Percentiles rank a stretch among this genome's conserved stretches.
Evolutionary conservation across 1,140 invertebrate species (phyloP).

Genomic region (Drosophila neocordata): DNA sequence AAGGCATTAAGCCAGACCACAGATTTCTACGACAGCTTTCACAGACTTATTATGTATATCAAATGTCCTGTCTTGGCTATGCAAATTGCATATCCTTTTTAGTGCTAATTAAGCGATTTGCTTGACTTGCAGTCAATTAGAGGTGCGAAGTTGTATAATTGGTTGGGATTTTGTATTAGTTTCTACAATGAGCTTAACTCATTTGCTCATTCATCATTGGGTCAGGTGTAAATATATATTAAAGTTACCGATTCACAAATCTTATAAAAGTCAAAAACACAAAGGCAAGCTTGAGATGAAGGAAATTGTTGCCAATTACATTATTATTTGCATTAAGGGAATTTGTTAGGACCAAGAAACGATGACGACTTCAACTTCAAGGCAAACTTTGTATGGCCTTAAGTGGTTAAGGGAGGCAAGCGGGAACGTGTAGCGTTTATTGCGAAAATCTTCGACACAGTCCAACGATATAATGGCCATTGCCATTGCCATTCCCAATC

Average conservation of each 20-base stretch:
- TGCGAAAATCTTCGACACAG: slow-evolving; percentile 53
- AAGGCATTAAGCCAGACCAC: slow-evolving; percentile 46
- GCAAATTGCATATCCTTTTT: slow-evolving; percentile 70
- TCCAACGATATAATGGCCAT: slow-evolving; percentile 55
- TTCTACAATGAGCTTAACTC: slow-evolving; percentile 33
- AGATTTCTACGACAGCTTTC: slow-evolving; percentile 25
- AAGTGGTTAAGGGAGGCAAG: slow-evolving; percentile 45
- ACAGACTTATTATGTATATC: slow-evolving; percentile 37
- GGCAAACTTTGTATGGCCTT: slow-evolving; percentile 40
- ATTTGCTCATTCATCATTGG: slow-evolving; percentile 45
- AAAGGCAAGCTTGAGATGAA: slow-evolving; percentile 27
- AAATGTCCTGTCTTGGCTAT: slow-evolving; percentile 35
- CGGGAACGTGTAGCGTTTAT: slow-evolving; percentile 35
- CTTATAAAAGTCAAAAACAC: slow-evolving; percentile 50
- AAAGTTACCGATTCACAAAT: slow-evolving; percentile 45
- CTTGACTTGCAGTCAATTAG: slow-evolving; percentile 71
- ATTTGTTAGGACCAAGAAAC: slow-evolving; percentile 27
- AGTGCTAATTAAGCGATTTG: slow-evolving; percentile 65
- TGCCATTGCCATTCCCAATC: not conserved
- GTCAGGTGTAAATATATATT: slow-evolving; percentile 61
- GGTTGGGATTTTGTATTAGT: slow-evolving; percentile 45
- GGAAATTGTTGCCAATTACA: slow-evolving; percentile 68
- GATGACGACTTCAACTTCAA: slow-evolving; percentile 13
- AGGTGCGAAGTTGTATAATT: slow-evolving; percentile 55
- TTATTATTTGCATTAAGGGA: slow-evolving; percentile 73